Base-by-base conservation (phyloP, 2,797 vertebrate species). In the Melopsittacus undulatus region DNA sequence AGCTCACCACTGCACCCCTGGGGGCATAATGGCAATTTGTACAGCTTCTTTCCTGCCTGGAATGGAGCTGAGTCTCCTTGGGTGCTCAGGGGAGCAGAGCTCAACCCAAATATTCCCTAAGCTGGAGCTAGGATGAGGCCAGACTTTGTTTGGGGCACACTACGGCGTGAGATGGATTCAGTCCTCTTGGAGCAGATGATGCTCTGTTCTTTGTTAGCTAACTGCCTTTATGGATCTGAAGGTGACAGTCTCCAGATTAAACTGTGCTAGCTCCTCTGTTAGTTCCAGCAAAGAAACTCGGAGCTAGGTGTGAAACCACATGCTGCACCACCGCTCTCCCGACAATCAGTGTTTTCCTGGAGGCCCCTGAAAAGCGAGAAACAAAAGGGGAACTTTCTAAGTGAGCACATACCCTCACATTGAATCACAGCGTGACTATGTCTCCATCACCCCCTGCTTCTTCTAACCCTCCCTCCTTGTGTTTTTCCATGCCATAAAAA, bases 401-500 rank as follows among this genome's bases (percentile, higher is more conserved):
- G 61, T 7, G 45, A 95, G 83, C 42, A n/a, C 73, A 19, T 2
- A 30, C 16, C 45, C 78, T 68, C 4, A 3, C 0, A 0, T 0
- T 36, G 51, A 83, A 23, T 69, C 76, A 10, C 0, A 1, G 43
- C 15, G 6, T 54, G 52, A 59, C 45, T 80, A 48, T 14, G 20
- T 16, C 43, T 77, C 51, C 57, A 9, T 30, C 74, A 18, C 51
- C 30, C 48, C 49, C 20, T 6, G 5, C 1, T 83, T 67, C 59
- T 59, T 22, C 18, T 24, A 83, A 38, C 66, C 52, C 40, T 83
- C 54, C 34, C 26, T 40, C 40, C 40, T 13, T 40, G 0, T 68
- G 45, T 51, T 96, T 94, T 93, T 83, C 83, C 62, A 36, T 11
- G 43, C 42, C 75, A 42, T 92, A 90, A 96, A 96, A 95, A 10